A percentile compares a stretch with the other conserved stretches of the same genome.
phyloP scores from a whole-genome alignment of 1,140 invertebrate genomes.

The Drosophila parvula region DNA sequence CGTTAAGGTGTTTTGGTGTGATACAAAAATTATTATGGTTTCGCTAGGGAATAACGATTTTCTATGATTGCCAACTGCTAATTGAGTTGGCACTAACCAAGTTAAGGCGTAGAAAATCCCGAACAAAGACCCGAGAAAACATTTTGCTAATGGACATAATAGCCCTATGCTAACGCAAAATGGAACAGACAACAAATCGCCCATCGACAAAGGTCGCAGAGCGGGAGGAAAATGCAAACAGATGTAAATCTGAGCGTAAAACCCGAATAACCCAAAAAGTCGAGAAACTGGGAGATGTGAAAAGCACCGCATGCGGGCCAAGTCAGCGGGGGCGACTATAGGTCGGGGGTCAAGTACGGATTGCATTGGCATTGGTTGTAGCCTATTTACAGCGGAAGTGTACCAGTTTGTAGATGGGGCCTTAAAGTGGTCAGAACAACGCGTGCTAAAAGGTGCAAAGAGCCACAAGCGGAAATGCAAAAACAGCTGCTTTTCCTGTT shows the following conservation, averaged over 20 bases:
- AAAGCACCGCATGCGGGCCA: conserved; percentile 68
- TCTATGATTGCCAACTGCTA: conserved; percentile 15
- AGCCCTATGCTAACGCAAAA: conserved; percentile 38
- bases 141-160: conserved; percentile 45
- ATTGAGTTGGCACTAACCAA: conserved; percentile 29
- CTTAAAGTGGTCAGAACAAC: conserved; percentile 47
- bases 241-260: conserved; percentile 76
- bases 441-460: conserved; percentile 71
- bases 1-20: too few species aligned
- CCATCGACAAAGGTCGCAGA: conserved; percentile 34
- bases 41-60: background rate
- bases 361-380: conserved; percentile 39
- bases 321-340: conserved; percentile 62
- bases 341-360: conserved; percentile 66
- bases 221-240: conserved; percentile 70
- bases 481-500: conserved; percentile 43
- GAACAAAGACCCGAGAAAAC: conserved; percentile 31
- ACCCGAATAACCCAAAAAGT: conserved; percentile 68
- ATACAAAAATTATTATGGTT: too few species aligned
- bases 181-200: conserved; percentile 67
- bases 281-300: conserved; percentile 51
- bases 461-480: conserved; percentile 53
- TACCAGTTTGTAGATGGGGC: conserved; percentile 49
- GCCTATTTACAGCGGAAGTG: conserved; percentile 49
- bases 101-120: conserved; percentile 7